Evolutionary conservation across 1,140 invertebrate species (phyloP), one percentile per base, ranked within the genome.

Genomic region (Cotesia chilonis): DNA sequence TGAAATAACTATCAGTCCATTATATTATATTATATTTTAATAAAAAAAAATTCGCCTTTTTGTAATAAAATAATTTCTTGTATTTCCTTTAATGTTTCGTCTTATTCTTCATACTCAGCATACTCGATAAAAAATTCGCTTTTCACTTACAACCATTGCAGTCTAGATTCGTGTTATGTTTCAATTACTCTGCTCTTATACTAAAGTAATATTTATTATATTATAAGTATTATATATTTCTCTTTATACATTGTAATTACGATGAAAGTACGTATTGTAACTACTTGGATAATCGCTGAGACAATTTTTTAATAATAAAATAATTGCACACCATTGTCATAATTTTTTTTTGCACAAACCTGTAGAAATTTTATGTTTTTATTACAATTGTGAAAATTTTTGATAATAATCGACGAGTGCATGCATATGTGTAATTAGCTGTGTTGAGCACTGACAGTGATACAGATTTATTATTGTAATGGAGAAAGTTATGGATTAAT

Each of bases 271-370:
- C 70, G 68, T 54, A 37, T 59, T 76, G 74, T 74, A 74, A 73
- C 74, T 67, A 74, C 74, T 75, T 75, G 59, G 73, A 68, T 75
- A 76, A 76, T 76, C 73, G 73, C 74, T 71, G 76, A 75, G 74
- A 77, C 76, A 77, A 77, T 77, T 72, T 72, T 63, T 28, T 28
- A 28, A 28, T 28, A 28, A 59, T 51, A 65, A 63, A 75, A 75
- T 71, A 51, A 51, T 60, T 54, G 68, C 67, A 51, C 54, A 68
- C 73, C 60, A 67, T 64, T 68, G 61, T 70, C 35, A 35, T 61
- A 1, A 17, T 57, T 68, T 68, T 68, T 68, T 68, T 54, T 28
- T 28, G 28, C 28, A 28, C 28, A 28, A 28, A 28, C 28, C 3
- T 28, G 28, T 2, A 28, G 28, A 28, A 28, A 28, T 28, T 28